Conservation (phyloP, 2,113 vertebrate species). For the Chaetops frenatus region DNA sequence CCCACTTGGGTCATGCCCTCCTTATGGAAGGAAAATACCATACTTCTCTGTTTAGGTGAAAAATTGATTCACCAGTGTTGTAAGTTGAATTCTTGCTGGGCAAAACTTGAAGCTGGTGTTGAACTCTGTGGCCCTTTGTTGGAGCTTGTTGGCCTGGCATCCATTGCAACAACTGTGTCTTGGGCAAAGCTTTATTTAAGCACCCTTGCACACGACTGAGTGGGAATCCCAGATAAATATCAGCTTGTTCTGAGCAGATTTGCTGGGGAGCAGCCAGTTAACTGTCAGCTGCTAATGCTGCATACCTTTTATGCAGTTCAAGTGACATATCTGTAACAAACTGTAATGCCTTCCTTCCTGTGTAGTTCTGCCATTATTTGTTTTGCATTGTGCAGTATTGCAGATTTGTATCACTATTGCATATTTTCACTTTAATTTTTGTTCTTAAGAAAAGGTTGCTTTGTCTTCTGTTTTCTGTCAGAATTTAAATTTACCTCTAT, state of each 20-base stretch:
- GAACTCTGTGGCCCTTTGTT: neutral
- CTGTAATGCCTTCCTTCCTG: neutral
- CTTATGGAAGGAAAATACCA: neutral
- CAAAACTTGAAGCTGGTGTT: neutral
- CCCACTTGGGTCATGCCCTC: neutral
- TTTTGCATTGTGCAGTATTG: neutral
- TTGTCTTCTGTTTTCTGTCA: neutral
- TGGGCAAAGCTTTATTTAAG: neutral
- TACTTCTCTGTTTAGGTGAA: neutral
- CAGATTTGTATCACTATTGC: neutral
- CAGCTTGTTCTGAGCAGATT: constrained; percentile 22
- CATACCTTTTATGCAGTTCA: neutral
- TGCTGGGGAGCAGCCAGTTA: neutral
- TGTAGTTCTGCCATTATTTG: neutral
- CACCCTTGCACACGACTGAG: neutral
- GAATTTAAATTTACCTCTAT: neutral
- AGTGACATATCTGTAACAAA: neutral
- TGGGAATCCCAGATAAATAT: constrained; percentile 8
- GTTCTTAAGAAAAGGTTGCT: neutral
- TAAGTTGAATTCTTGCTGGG: neutral
- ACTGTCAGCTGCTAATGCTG: neutral
- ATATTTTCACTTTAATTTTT: neutral
- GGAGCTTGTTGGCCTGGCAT: neutral
- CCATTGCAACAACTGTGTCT: neutral
- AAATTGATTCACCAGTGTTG: neutral